These are phyloP conservation scores for Pogonus chalceus DNA, from an alignment of 1,140 invertebrate species.

Conservation along the genomic window DNA sequence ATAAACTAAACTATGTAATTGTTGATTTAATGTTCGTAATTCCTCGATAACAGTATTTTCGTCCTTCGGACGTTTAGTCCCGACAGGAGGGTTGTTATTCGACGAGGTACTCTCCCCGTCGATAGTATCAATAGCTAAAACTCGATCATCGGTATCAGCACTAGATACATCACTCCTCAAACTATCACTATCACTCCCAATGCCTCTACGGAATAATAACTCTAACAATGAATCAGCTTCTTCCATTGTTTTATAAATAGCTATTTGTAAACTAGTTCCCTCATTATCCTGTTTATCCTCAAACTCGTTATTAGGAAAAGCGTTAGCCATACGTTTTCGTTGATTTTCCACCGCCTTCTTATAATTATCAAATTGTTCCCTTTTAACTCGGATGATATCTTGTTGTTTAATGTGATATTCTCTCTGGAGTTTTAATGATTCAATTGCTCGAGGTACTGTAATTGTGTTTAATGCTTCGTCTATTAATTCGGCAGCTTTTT, in stretches of 20 bases:
- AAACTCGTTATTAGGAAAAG: conserved; percentile 23
- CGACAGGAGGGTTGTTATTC: conserved; percentile 29
- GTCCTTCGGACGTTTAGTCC: conserved; percentile 45
- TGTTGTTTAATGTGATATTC: conserved; percentile 52
- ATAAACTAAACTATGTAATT: conserved; percentile 44
- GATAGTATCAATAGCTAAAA: conserved; percentile 26
- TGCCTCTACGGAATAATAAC: conserved; percentile 31
- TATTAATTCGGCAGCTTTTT: conserved; percentile 46
- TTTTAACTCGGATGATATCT: conserved; percentile 41
- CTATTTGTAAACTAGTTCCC: conserved; percentile 38
- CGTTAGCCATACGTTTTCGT: conserved; percentile 35
- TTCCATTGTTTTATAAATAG: conserved; percentile 48
- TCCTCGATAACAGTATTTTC: conserved; percentile 49
- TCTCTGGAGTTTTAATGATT: conserved; percentile 50
- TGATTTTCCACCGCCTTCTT: conserved; percentile 45
- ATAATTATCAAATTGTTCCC: conserved; percentile 45
- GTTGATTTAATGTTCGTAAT: conserved; percentile 45
- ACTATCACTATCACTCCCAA: conserved; percentile 23
- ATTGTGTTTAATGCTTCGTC: conserved; percentile 44
- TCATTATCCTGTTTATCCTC: conserved; percentile 33
- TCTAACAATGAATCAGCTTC: conserved; percentile 50
- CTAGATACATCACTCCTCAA: conserved; percentile 19
- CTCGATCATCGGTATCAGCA: conserved; percentile 22
- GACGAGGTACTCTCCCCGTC: conserved; percentile 16
- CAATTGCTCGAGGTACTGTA: conserved; percentile 38